Base-by-base conservation (phyloP, 1,140 invertebrate genomes). In the Caenorhabditis tropicalis region DNA sequence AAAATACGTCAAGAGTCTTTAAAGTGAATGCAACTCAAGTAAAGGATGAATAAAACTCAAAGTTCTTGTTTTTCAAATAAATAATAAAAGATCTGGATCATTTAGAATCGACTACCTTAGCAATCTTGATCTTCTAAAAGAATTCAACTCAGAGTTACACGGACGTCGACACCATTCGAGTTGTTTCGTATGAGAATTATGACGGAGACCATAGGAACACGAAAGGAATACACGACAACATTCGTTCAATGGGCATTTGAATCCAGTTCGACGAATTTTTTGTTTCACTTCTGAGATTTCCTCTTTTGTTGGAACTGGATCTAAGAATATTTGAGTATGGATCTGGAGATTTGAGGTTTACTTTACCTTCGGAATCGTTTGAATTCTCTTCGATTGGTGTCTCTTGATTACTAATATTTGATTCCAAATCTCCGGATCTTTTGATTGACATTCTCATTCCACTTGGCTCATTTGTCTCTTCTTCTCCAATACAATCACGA, bases 181-280 rank as follows among this genome's bases (percentile, higher is more conserved):
- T n/a, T 74, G 65, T 43, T 74, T 74, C n/a, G 65, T 74, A 21
- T 74, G 65, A 2, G 65, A 74, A 74, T 74, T 74, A 21, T 74
- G 65, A 46, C 58, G 65, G 88, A 89, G 29, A 79, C 85, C 36
- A 74, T 87, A 74, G 6, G 65, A 74, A n/a, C 65, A 74, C 3
- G 65, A 74, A 6, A 74, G 36, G 39, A 90, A 89, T 16, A 91
- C 84, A 15, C 83, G 85, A 79, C 89, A 90, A 48, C 89, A 90
- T 15, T 70, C 84, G 58, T 89, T 84, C 5, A 58, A 1, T 1
- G 87, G 88, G 65, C 89, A 90, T 58, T 87, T 83, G 70, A 82
- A 89, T 21, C 48, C 88, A 31, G 79, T 85, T 79, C 53, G 84
- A 83, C 89, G 86, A 31, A 90, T 79, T 10, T 74, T 36, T 46